Percentiles rank a stretch among this genome's conserved stretches.
phyloP scores from a whole-genome alignment of 2,888 invertebrate genomes.

The Leptarthrus brevirostris region DNA sequence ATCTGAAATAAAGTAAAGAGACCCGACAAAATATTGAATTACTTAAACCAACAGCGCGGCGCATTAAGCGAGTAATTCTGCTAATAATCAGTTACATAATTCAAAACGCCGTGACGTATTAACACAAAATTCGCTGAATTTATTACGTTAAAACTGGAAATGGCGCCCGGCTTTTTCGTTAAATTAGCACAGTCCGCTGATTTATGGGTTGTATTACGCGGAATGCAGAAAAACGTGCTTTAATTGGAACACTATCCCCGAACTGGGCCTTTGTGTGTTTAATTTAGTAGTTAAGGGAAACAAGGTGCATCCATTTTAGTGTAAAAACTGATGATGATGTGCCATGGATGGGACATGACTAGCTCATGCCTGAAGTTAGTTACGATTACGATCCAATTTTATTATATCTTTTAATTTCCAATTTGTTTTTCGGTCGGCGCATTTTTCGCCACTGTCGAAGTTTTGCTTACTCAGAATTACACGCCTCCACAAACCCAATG shows the following conservation, averaged over 20 bases:
- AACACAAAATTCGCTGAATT: slow-evolving; percentile 36
- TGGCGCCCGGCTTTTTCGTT: slow-evolving; percentile 35
- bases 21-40: slow-evolving; percentile 25
- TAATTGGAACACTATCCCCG: slow-evolving; percentile 23
- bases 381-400: too few species aligned
- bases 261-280: slow-evolving; percentile 7
- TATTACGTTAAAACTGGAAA: slow-evolving; percentile 20
- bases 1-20: slow-evolving; percentile 39
- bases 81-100: slow-evolving; percentile 43
- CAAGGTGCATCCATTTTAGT: slow-evolving; percentile 15
- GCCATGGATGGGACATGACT: too few species aligned
- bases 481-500: slow-evolving; percentile 6
- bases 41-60: slow-evolving; percentile 18
- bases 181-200: slow-evolving; percentile 37
- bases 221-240: slow-evolving; percentile 24
- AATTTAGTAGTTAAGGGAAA: slow-evolving; percentile 19
- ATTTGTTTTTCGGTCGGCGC: background rate
- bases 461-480: slow-evolving; percentile 17
- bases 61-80: slow-evolving; percentile 40
- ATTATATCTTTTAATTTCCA: slow-evolving; percentile 38
- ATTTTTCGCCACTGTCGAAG: too few species aligned
- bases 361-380: too few species aligned
- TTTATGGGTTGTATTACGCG: slow-evolving; percentile 19
- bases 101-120: slow-evolving; percentile 41
- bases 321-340: slow-evolving; percentile 4